These are phyloP conservation scores for Chloroceryle aenea DNA, from an alignment of 2,113 vertebrate species.

Conservation along the genomic window DNA sequence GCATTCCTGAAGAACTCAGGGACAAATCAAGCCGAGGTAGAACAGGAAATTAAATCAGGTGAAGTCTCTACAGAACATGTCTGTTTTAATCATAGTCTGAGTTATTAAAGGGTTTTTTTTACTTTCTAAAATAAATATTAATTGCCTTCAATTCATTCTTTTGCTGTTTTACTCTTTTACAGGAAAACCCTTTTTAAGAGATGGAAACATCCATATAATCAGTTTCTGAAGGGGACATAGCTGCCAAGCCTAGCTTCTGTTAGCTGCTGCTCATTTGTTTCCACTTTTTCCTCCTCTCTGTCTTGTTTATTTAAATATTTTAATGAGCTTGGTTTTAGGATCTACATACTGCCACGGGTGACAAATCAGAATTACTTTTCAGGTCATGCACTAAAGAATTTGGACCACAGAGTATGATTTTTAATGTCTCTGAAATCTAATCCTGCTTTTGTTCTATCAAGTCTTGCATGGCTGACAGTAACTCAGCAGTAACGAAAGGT, in stretches of 20 bases:
- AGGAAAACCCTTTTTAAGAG: neutral
- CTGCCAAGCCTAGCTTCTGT: neutral
- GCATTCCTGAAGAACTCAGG: neutral
- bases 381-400: neutral
- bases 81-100: neutral
- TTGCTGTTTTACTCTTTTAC: neutral
- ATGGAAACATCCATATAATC: neutral
- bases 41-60: constrained; percentile 1
- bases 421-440: constrained; percentile 59
- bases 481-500: constrained; percentile 61
- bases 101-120: neutral
- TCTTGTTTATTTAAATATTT: constrained; percentile 38
- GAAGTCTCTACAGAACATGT: neutral
- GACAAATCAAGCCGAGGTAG: neutral
- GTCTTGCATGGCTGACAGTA: constrained; percentile 61
- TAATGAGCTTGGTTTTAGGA: constrained; percentile 8
- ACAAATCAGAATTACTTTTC: constrained; percentile 12
- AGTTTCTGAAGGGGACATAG: neutral
- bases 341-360: neutral
- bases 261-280: neutral
- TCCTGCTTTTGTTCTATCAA: constrained; percentile 16
- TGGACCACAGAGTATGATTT: neutral
- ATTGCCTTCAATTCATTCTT: neutral
- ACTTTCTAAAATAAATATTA: neutral
- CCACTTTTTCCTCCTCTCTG: neutral